A percentile compares a stretch with the other conserved stretches of the same genome.
These are phyloP conservation scores for Trialeurodes vaporariorum DNA, from an alignment of 1,140 invertebrate genomes.

Conservation along the genomic window DNA sequence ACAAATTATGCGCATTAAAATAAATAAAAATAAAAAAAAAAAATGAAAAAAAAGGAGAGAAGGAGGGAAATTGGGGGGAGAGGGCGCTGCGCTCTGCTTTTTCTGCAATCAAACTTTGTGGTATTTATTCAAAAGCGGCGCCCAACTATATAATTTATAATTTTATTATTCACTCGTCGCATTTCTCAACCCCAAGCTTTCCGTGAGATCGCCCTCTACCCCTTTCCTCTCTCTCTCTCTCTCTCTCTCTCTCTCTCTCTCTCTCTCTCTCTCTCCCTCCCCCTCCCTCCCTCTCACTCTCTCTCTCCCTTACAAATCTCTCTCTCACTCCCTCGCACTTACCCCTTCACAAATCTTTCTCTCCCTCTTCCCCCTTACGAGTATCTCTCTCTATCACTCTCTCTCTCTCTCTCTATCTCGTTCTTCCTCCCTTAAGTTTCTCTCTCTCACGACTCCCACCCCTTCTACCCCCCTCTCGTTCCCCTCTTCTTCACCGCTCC, in stretches of 20 bases:
- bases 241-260: neutral
- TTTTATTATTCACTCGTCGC: neutral
- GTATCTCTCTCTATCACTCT: too few relatives aligned
- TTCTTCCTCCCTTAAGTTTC: too few relatives aligned
- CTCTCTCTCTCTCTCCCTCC: neutral
- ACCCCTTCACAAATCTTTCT: neutral
- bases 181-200: neutral
- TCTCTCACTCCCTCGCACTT: neutral
- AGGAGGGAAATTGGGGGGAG: neutral
- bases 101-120: neutral
- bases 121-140: neutral
- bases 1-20: neutral
- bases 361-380: neutral
- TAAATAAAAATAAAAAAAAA: too few relatives aligned
- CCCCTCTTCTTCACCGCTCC: too few relatives aligned
- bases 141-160: constrained; percentile 1
- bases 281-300: neutral
- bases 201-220: neutral
- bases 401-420: too few relatives aligned
- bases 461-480: too few relatives aligned
- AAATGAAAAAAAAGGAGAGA: neutral
- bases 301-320: constrained; percentile 5
- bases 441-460: too few relatives aligned
- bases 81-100: too few relatives aligned
- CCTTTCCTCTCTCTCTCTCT: neutral